phyloP scores from a whole-genome alignment of 2,797 vertebrate species.

The Carduelis carduelis region DNA sequence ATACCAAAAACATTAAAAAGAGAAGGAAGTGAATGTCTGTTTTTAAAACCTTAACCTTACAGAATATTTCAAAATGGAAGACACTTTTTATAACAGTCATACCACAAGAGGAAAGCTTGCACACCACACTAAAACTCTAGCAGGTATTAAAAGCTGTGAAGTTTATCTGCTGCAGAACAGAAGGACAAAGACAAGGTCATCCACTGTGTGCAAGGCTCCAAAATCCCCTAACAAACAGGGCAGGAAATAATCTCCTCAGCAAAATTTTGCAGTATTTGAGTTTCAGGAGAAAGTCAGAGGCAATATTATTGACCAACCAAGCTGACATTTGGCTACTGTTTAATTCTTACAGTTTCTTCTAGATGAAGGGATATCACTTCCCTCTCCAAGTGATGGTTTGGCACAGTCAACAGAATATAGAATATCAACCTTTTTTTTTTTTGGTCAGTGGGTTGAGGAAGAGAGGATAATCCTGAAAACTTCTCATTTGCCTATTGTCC shows the following conservation, averaged over 20 bases:
- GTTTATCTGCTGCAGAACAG: slow-evolving; percentile 17
- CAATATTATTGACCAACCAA: slow-evolving; percentile 10
- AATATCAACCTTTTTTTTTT: not conserved
- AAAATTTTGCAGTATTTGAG: slow-evolving; percentile 48
- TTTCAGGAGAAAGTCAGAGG: not conserved
- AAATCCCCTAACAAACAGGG: slow-evolving; percentile 32
- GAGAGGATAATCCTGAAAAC: not conserved
- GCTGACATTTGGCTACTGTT: slow-evolving; percentile 27
- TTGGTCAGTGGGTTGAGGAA: not conserved
- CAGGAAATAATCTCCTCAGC: slow-evolving; percentile 30
- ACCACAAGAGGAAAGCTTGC: not conserved
- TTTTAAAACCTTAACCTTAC: not conserved
- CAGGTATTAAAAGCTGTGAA: slow-evolving; percentile 25
- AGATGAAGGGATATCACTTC: not conserved
- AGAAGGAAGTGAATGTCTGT: not conserved
- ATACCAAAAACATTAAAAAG: not conserved
- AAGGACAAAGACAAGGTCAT: slow-evolving; percentile 44
- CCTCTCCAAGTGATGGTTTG: not conserved
- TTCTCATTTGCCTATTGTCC: not conserved
- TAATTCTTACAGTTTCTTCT: not conserved
- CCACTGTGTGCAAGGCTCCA: not conserved
- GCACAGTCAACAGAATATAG: not conserved
- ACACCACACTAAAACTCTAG: not conserved
- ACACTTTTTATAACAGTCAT: not conserved
- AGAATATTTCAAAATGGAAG: slow-evolving; percentile 3